Evolutionary conservation across 2,888 invertebrate genomes (phyloP).

Genomic region (Malachius bipustulatus): DNA sequence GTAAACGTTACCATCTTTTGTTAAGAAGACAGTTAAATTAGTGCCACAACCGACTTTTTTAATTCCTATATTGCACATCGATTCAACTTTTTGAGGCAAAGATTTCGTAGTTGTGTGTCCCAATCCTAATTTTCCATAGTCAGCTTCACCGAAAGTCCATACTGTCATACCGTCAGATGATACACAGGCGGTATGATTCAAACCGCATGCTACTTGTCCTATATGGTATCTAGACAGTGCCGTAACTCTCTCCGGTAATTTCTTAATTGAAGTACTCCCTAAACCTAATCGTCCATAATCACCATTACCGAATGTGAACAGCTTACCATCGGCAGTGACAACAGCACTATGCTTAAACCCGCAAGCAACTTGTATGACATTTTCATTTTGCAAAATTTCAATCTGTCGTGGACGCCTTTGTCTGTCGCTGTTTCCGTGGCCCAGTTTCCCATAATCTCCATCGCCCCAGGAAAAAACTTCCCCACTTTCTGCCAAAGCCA

Average conservation of each 20-base stretch:
- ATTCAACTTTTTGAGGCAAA: conserved; percentile 42
- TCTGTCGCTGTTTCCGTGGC: conserved; percentile 52
- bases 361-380: conserved; percentile 43
- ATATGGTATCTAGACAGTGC: conserved; percentile 40
- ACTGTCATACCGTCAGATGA: conserved; percentile 45
- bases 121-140: conserved; percentile 46
- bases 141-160: conserved; percentile 55
- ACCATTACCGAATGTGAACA: conserved; percentile 54
- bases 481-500: conserved; percentile 52
- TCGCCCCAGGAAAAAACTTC: conserved; percentile 55
- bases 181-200: conserved; percentile 51
- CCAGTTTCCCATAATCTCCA: conserved; percentile 53
- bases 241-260: conserved; percentile 45
- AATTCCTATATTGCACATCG: conserved; percentile 42
- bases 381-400: conserved; percentile 48
- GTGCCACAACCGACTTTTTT: conserved; percentile 52
- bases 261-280: conserved; percentile 48
- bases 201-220: conserved; percentile 47
- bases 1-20: conserved; percentile 44
- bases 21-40: conserved; percentile 50
- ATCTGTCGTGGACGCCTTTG: conserved; percentile 50
- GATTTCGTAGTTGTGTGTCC: conserved; percentile 38
- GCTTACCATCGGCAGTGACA: conserved; percentile 49
- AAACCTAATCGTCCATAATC: conserved; percentile 50
- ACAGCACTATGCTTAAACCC: conserved; percentile 55